phyloP scores from a whole-genome alignment of 1,140 invertebrate species.

The Eciton burchellii region DNA sequence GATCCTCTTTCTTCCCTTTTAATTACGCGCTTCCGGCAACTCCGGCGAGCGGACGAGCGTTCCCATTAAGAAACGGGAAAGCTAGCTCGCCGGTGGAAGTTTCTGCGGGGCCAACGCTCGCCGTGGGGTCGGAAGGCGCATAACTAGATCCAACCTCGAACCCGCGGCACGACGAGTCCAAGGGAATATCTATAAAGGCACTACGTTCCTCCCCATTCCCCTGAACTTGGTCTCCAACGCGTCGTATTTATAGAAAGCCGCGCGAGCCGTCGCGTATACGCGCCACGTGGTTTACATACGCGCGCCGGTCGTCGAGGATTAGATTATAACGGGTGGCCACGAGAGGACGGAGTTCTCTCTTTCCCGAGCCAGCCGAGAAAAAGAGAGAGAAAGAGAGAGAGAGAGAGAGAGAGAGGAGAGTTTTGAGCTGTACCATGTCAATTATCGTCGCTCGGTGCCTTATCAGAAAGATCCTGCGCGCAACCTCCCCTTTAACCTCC shows the following conservation, averaged over 20 bases:
- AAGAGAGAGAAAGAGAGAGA: background rate
- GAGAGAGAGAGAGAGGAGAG: background rate
- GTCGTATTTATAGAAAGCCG: conserved; percentile 80
- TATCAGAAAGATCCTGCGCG: background rate
- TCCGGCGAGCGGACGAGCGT: conserved; percentile 57
- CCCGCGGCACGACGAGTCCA: conserved; percentile 67
- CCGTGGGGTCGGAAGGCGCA: conserved; percentile 59
- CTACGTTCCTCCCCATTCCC: conserved; percentile 76
- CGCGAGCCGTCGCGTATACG: conserved; percentile 66
- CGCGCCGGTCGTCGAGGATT: conserved; percentile 64
- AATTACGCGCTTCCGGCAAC: conserved; percentile 82
- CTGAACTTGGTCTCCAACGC: conserved; percentile 82
- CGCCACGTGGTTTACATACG: conserved; percentile 72
- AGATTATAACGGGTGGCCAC: conserved; percentile 67
- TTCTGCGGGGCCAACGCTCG: conserved; percentile 72
- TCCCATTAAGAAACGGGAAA: conserved; percentile 73
- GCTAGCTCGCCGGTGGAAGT: conserved; percentile 69
- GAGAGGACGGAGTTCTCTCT: conserved; percentile 40
- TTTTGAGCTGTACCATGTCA: conserved; percentile 11
- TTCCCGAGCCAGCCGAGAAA: background rate
- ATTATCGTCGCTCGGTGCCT: background rate
- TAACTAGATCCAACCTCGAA: conserved; percentile 58
- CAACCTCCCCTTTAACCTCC: background rate
- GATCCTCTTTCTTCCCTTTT: conserved; percentile 77
- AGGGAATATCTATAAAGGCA: conserved; percentile 81